Percentiles rank a stretch among this genome's conserved stretches.
These are phyloP conservation scores for Sebastes goodei DNA, from an alignment of 2,797 vertebrate genomes.

Conservation along the genomic window DNA sequence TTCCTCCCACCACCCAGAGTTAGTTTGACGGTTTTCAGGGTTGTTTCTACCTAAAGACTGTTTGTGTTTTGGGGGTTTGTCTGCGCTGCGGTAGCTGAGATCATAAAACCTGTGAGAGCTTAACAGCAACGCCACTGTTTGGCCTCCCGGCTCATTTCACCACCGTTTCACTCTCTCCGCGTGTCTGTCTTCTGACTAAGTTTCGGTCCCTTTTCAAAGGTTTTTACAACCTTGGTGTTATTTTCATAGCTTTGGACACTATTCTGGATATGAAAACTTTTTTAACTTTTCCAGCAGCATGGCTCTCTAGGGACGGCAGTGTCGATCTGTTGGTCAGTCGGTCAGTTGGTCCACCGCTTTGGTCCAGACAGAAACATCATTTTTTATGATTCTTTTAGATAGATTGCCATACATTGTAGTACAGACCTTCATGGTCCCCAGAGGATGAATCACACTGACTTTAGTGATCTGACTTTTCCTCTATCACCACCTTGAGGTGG, in stretches of 20 bases:
- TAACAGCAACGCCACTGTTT: constrained; percentile 62
- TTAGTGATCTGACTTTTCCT: neutral
- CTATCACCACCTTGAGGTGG: neutral
- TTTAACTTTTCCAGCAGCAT: too few relatives aligned
- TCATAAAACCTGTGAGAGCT: constrained; percentile 67
- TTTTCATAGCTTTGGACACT: constrained; percentile 7
- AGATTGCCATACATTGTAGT: neutral
- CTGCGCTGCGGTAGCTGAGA: constrained; percentile 57
- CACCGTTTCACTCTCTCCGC: neutral
- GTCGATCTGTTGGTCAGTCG: neutral
- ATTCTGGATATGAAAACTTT: neutral
- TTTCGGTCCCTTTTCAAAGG: neutral
- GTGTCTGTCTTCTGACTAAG: neutral
- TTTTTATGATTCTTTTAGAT: neutral
- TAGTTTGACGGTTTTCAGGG: constrained; percentile 64
- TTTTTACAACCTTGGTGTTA: constrained; percentile 11
- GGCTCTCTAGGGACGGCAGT: neutral
- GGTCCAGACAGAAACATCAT: neutral
- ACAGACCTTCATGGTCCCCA: neutral
- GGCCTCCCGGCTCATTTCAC: constrained; percentile 37
- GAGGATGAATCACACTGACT: neutral
- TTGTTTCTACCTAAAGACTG: constrained; percentile 64
- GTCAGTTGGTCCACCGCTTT: neutral
- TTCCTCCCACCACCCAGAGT: constrained; percentile 52
- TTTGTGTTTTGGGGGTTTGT: constrained; percentile 73